These are phyloP conservation scores for Drosophila koepferae DNA, from an alignment of 2,888 invertebrate genomes.

Conservation along the genomic window DNA sequence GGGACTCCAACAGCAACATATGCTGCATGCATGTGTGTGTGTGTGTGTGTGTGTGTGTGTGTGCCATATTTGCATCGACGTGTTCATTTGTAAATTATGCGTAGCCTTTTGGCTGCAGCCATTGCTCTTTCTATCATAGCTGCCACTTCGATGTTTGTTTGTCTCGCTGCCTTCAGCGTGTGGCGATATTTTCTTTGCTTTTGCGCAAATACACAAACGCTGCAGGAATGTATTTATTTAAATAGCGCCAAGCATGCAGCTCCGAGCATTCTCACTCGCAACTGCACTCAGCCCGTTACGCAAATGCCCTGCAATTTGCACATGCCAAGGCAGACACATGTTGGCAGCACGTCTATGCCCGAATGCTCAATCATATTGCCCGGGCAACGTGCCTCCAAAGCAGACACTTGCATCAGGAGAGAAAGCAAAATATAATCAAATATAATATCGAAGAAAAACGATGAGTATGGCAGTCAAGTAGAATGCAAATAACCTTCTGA, in stretches of 20 bases:
- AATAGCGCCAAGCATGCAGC: slow-evolving; percentile 44
- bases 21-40: background rate
- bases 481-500: slow-evolving; percentile 63
- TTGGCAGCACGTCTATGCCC: slow-evolving; percentile 54
- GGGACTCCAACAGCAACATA: slow-evolving; percentile 15
- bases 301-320: slow-evolving; percentile 52
- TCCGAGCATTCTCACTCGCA: background rate
- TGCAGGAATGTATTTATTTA: slow-evolving; percentile 73
- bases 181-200: slow-evolving; percentile 47
- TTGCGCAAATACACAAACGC: slow-evolving; percentile 32
- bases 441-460: slow-evolving; percentile 4
- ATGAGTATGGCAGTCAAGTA: slow-evolving; percentile 40
- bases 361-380: slow-evolving; percentile 68
- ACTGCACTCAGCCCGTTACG: slow-evolving; percentile 43
- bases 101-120: slow-evolving; percentile 53
- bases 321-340: slow-evolving; percentile 58
- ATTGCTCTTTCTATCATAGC: slow-evolving; percentile 33
- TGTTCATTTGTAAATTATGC: slow-evolving; percentile 68
- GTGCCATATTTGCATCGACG: slow-evolving; percentile 25
- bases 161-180: slow-evolving; percentile 49
- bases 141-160: slow-evolving; percentile 57
- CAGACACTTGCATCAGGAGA: slow-evolving; percentile 11
- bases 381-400: slow-evolving; percentile 35
- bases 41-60: background rate
- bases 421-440: slow-evolving; percentile 16